Conservation (phyloP, 2,888 invertebrate species). For the Acholoe squamosa region DNA sequence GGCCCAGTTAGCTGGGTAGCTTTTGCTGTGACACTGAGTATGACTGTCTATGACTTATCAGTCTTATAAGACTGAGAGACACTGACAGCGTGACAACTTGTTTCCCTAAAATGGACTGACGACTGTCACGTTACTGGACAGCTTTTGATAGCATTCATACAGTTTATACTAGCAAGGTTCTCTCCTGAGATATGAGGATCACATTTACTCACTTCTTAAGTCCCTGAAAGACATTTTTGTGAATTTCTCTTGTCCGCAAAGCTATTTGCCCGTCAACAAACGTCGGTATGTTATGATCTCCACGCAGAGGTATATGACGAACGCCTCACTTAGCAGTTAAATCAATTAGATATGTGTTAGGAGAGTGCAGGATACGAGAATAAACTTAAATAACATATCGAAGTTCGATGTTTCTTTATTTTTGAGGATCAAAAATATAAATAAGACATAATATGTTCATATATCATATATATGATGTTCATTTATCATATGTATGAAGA, state of each 20-base stretch:
- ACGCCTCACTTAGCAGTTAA: neutral
- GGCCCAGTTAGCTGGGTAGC: too few relatives aligned
- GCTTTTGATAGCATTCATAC: neutral
- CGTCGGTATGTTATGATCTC: slow-evolving; percentile 33
- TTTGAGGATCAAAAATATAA: too few relatives aligned
- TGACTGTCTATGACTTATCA: too few relatives aligned
- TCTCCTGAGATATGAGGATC: neutral
- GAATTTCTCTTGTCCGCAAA: neutral
- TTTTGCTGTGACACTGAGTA: too few relatives aligned
- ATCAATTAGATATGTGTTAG: neutral
- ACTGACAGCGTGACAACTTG: neutral
- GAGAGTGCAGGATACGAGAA: too few relatives aligned
- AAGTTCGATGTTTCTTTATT: too few relatives aligned
- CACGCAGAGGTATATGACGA: neutral
- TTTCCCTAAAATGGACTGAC: neutral
- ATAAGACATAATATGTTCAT: too few relatives aligned
- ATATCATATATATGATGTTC: too few relatives aligned
- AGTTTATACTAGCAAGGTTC: too few relatives aligned
- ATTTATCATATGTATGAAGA: too few relatives aligned
- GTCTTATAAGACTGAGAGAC: too few relatives aligned
- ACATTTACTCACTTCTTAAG: slow-evolving; percentile 74
- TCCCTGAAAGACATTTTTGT: slow-evolving; percentile 77
- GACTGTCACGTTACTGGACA: neutral
- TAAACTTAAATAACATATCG: too few relatives aligned
- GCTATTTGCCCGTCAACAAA: neutral